These are phyloP conservation scores for Andrena flavipes DNA, from an alignment of 2,888 invertebrate species.

Conservation along the genomic window DNA sequence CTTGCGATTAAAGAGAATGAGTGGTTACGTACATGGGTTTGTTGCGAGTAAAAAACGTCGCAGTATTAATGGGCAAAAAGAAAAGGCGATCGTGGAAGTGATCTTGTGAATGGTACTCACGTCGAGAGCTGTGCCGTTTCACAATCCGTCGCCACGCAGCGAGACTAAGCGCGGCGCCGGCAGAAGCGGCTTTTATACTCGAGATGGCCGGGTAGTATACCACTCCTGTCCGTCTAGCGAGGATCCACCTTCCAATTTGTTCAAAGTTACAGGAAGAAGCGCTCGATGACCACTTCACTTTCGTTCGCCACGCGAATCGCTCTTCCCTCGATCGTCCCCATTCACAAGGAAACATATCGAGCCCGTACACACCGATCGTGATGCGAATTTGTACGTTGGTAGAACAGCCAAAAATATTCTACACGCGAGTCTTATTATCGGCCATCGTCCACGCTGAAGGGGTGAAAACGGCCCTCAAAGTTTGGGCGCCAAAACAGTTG, in stretches of 20 bases:
- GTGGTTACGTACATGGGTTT: too few species aligned
- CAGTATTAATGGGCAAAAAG: slow-evolving; percentile 22
- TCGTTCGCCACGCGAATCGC: slow-evolving; percentile 15
- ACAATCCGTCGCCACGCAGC: slow-evolving; percentile 68
- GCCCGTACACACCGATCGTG: too few species aligned
- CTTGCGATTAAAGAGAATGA: too few species aligned
- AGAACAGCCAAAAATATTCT: too few species aligned
- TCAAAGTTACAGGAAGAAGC: slow-evolving; percentile 34
- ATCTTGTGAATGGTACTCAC: slow-evolving; percentile 69
- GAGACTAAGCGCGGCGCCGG: slow-evolving; percentile 80
- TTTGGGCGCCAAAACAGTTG: neutral
- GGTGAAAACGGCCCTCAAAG: neutral
- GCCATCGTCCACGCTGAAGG: too few species aligned
- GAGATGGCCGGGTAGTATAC: slow-evolving; percentile 61
- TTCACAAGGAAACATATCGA: neutral
- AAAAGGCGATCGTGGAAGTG: slow-evolving; percentile 12
- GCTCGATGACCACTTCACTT: slow-evolving; percentile 40
- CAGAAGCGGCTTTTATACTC: slow-evolving; percentile 81
- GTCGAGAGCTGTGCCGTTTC: slow-evolving; percentile 67
- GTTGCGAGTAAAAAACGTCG: neutral
- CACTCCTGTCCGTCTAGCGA: slow-evolving; percentile 66
- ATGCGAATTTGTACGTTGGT: neutral
- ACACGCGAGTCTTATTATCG: too few species aligned
- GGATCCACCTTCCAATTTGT: slow-evolving; percentile 51
- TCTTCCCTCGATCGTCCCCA: neutral